Evolutionary conservation across 2,113 vertebrate genomes (phyloP), one percentile per base, ranked within the genome.

Genomic region (Taxidea taxus): DNA sequence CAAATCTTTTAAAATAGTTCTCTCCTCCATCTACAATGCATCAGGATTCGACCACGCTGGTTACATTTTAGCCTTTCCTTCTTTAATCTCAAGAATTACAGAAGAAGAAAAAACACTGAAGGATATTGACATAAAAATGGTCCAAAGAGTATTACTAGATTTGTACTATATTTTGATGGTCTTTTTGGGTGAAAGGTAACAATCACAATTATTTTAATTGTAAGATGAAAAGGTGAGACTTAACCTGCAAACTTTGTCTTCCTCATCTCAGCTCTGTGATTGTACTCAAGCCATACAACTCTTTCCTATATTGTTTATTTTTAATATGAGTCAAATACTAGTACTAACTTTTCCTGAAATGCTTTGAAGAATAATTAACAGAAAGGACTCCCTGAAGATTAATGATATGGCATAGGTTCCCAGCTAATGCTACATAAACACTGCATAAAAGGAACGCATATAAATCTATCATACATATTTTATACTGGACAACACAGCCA

Each of bases 371-470:
- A 78, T 83, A 83, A 96, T 97, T 78, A 97, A 66, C 49, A 91
- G 58, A 78, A 94, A 88, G 6, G 4, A 88, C 70, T 60, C 42
- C 70, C 62, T 72, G 93, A 94, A 90, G 91, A 97, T 94, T 47
- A 95, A 89, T 34, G 7, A 86, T 6, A 51, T 42, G 70, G 11
- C 15, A 60, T 34, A 37, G 6, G n/a, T 92, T 70, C 27, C 91
- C 25, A 91, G 58, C n/a, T 93, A 91, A 68, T 70, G 72, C 29
- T 80, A 39, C 37, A 86, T 94, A 88, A 92, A 97, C 64, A 44
- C 31, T 58, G 10, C 1, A 23, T 7, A 37, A 72, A 74, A 88
- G 23, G 49, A 29, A 94, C 66, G 44, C 49, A 74, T 25, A 66
- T 70, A 87, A 90, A 94, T 96, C 70, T 49, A 39, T 81, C 72